These are phyloP conservation scores for Caenorhabditis becei DNA, from an alignment of 2,888 invertebrate species.

Conservation along the genomic window DNA sequence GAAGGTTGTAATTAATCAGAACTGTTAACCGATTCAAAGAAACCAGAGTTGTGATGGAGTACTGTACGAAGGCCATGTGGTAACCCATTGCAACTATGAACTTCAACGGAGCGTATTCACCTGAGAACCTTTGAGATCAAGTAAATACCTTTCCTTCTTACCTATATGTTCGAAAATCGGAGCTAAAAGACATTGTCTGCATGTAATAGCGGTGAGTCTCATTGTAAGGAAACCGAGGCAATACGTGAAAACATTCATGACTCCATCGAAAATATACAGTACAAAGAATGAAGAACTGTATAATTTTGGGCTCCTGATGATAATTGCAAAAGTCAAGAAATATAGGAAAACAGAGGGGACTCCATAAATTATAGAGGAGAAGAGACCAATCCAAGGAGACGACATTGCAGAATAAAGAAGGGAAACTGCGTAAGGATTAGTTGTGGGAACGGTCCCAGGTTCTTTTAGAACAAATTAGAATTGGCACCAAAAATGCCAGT, in stretches of 20 bases:
- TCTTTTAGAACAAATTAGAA: too few species aligned
- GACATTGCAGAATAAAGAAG: background rate
- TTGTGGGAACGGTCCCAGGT: too few species aligned
- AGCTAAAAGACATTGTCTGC: constrained; percentile 12
- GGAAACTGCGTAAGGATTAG: background rate
- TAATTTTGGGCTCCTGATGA: background rate
- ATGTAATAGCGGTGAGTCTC: constrained; percentile 13
- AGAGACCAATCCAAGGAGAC: background rate
- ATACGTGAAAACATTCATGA: constrained; percentile 28
- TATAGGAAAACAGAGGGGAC: constrained; percentile 29
- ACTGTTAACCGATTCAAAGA: constrained; percentile 26
- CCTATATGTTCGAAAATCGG: constrained; percentile 13
- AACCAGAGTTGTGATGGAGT: constrained; percentile 16
- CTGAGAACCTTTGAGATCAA: background rate
- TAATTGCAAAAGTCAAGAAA: constrained; percentile 13
- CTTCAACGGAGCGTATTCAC: background rate
- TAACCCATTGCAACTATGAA: constrained; percentile 17
- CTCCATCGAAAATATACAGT: constrained; percentile 26
- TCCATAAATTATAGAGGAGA: constrained; percentile 17
- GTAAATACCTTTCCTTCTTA: background rate
- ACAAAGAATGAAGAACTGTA: constrained; percentile 28
- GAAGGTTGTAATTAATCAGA: background rate
- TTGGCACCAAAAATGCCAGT: too few species aligned
- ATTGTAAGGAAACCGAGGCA: constrained; percentile 7
- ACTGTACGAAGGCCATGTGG: constrained; percentile 46